Base-by-base conservation (phyloP, 2,113 vertebrate genomes). In the Morone saxatilis region DNA sequence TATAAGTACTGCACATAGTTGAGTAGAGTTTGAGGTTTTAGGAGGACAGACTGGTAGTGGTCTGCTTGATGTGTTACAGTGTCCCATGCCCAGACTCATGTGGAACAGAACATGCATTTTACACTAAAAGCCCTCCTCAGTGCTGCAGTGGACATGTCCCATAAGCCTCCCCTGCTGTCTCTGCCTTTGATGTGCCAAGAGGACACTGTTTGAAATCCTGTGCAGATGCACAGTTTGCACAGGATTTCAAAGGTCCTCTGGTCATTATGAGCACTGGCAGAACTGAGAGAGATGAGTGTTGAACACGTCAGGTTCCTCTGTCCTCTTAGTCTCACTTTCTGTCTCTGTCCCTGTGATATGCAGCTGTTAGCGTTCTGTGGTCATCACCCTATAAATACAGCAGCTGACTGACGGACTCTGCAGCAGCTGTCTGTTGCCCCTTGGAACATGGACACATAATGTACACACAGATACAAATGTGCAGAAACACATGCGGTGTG, bases 351-450 rank as follows among this genome's bases (percentile, higher is more conserved):
- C 68, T 38, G 50, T 84, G 81, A 54, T 61, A 85, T 76, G 89
- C 92, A 91, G 92, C 91, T 89, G 87, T 78, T 88, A 57, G 67
- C 19, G n/a, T 85, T 86, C 50, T 83, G 41, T 84, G 59, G 67
- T 91, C 87, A 83, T 80, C 83, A 54, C 57, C 69, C 91, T 92
- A 88, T 84, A 93, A 93, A 92, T 90, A 90, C 86, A 86, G 75
- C 87, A 84, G 88, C 84, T 89, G 89, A 89, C 76, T 84, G 80
- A 83, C 40, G 76, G 68, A 78, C 43, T 75, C 74, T 57, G 65
- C 76, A 79, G 88, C 87, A 91, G 88, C 86, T 89, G 91, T 80
- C 69, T 56, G 61, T 53, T 60, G 57, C 75, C 78, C 76, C 68
- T 31, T 51, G 36, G 19, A 76, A 61, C 79, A 50, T 25, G 38